phyloP scores from a whole-genome alignment of 2,888 invertebrate genomes.

The Choristoneura rosaceana region DNA sequence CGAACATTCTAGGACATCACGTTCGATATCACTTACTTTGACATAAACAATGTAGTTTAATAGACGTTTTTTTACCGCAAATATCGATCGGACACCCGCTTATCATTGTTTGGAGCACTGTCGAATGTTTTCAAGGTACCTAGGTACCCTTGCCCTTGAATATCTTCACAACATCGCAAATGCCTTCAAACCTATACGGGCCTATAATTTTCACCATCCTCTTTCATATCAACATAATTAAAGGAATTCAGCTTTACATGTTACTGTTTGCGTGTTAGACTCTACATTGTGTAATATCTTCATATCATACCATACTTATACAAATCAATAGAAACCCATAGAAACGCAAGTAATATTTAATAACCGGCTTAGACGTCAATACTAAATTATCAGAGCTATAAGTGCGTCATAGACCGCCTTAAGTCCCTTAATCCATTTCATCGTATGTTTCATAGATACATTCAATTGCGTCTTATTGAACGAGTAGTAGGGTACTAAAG shows the following conservation, averaged over 20 bases:
- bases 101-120: slow-evolving; percentile 50
- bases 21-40: slow-evolving; percentile 61
- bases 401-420: slow-evolving; percentile 29
- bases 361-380: slow-evolving; percentile 32
- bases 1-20: slow-evolving; percentile 64
- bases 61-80: slow-evolving; percentile 48
- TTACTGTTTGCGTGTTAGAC: neutral
- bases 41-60: slow-evolving; percentile 59
- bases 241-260: neutral
- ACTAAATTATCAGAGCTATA: slow-evolving; percentile 8
- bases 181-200: neutral
- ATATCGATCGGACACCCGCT: slow-evolving; percentile 66
- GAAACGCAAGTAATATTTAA: slow-evolving; percentile 36
- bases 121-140: slow-evolving; percentile 18
- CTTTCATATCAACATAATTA: neutral
- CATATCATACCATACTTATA: slow-evolving; percentile 2
- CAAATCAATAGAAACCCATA: slow-evolving; percentile 34
- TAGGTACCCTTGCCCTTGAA: slow-evolving; percentile 15
- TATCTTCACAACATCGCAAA: neutral
- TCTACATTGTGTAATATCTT: neutral
- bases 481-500: neutral
- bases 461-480: slow-evolving; percentile 21
- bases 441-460: slow-evolving; percentile 5
- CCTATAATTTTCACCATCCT: neutral
- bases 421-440: slow-evolving; percentile 14